Evolutionary conservation across 2,888 invertebrate genomes (phyloP), one percentile per base, ranked within the genome.

Genomic region (Punctoribates punctum): DNA sequence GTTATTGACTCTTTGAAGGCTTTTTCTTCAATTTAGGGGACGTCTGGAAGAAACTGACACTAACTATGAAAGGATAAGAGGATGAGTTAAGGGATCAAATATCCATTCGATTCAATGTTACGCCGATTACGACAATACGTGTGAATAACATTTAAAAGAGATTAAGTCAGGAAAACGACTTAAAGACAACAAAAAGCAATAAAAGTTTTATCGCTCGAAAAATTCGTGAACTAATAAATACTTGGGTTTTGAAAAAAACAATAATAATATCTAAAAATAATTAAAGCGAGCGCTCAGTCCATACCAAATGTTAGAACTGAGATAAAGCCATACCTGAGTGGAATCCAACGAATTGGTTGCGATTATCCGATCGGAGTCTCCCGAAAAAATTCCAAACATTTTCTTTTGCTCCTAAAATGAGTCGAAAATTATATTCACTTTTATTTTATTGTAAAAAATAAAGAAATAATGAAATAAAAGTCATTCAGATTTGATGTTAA

Each of bases 171-270:
- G 27, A 38, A 34, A 38, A n/a, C 1, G 29, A 38, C 9, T 62
- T 5, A 67, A 67, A 34, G 67, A n/a, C 34, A 67, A 23, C 27
- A 42, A 70, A 70, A 70, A 20, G 70, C 23, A 38, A 70, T 70
- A 70, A 70, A 70, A 70, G 20, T 70, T 70, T 62, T 20, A 70
- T 70, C 11, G 70, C 23, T 70, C 62, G 34, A 15, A n/a, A 42
- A n/a, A 70, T 38, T 70, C 70, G 70, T 70, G 42, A 70, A 34
- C 11, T n/a, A 70, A 34, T 34, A 70, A 70, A 70, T n/a, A 62
- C 5, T n/a, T 15, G 29, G 34, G 27, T 29, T 29, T 29, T 17
- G 17, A 46, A 2, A 70, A 70, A 20, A 38, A 70, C 38, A 46
- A 70, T 70, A 70, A 70, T 4, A 70, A 70, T 42, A 70, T n/a